Base-by-base conservation (phyloP, 2,888 invertebrate genomes). In the Nymphalis polychloros region DNA sequence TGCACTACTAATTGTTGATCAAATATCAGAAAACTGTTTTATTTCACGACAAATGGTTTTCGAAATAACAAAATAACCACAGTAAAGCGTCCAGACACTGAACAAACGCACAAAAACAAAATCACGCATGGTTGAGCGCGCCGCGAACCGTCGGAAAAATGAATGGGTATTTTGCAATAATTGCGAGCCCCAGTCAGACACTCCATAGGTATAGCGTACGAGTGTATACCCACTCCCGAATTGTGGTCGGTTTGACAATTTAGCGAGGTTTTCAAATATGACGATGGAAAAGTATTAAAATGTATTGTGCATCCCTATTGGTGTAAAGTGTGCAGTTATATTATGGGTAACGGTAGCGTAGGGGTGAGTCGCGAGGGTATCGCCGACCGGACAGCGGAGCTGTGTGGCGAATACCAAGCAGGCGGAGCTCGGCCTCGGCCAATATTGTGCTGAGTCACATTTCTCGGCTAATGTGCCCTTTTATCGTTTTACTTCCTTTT, bases 61-160 rank as follows among this genome's bases (percentile, higher is more conserved):
- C 81, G 83, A 82, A 85, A 85, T 83, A 83, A 84, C 82, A 81
- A 82, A 87, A 86, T 84, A 86, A 89, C 89, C 88, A 80, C 88
- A 85, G 82, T 79, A 80, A 81, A 84, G 82, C 83, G 81, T 78
- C 81, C 88, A 87, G 87, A 88, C 85, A 85, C 81, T 85, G 89
- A 87, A 84, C 88, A 87, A 89, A 88, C 85, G 85, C 82, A 84
- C 85, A 89, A 89, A 90, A 90, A 89, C 86, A 88, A 85, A 87
- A 85, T 87, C 89, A 89, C 88, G 89, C 88, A 86, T 90, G 90
- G 86, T 70, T 84, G 87, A 78, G 84, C 85, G 84, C 85, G 81
- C 83, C 75, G 80, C 84, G 83, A 79, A 79, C 83, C 80, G 80
- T 76, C 80, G 81, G 84, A 88, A 90, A 90, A 89, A 90, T 89